Percentiles rank a stretch among this genome's conserved stretches.
These are phyloP conservation scores for Odontocolon sp. DNA, from an alignment of 2,888 invertebrate species.

Conservation along the genomic window DNA sequence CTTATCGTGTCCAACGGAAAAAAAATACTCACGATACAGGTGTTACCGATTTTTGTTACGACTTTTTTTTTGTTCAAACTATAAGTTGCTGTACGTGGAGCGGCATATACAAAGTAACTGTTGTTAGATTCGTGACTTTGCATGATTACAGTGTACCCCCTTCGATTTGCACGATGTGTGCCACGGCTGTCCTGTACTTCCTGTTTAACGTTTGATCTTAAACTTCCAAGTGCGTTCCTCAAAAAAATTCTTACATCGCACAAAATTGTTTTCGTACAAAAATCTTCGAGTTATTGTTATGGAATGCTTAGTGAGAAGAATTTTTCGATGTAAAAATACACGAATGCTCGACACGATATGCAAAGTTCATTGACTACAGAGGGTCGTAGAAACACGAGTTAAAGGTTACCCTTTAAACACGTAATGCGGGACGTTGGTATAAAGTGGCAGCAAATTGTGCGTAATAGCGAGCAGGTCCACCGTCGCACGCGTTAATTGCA, in stretches of 20 bases:
- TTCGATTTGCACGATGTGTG: not conserved
- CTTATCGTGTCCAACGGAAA: too few species aligned
- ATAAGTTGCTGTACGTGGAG: too few species aligned
- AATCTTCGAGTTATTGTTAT: too few species aligned
- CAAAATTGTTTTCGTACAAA: too few species aligned
- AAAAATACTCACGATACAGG: too few species aligned
- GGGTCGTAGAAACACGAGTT: not conserved
- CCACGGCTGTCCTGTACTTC: not conserved
- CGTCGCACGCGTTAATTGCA: constrained; percentile 59
- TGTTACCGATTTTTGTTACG: too few species aligned
- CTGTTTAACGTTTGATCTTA: not conserved
- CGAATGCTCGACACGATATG: too few species aligned
- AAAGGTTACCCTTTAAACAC: constrained; percentile 7
- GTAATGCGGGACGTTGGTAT: constrained; percentile 13
- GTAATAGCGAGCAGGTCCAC: constrained; percentile 47
- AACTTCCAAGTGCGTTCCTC: too few species aligned
- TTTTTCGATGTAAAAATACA: too few species aligned
- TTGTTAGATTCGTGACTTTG: constrained; percentile 12
- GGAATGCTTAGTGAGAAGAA: too few species aligned
- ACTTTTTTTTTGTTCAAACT: too few species aligned
- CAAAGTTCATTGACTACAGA: not conserved
- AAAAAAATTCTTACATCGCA: too few species aligned
- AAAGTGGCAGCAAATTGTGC: constrained; percentile 53
- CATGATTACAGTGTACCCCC: constrained; percentile 12
- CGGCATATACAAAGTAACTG: not conserved